A percentile compares a stretch with the other conserved stretches of the same genome.
These are phyloP conservation scores for Paraescarpia echinospica DNA, from an alignment of 1,140 invertebrate species.

Conservation along the genomic window DNA sequence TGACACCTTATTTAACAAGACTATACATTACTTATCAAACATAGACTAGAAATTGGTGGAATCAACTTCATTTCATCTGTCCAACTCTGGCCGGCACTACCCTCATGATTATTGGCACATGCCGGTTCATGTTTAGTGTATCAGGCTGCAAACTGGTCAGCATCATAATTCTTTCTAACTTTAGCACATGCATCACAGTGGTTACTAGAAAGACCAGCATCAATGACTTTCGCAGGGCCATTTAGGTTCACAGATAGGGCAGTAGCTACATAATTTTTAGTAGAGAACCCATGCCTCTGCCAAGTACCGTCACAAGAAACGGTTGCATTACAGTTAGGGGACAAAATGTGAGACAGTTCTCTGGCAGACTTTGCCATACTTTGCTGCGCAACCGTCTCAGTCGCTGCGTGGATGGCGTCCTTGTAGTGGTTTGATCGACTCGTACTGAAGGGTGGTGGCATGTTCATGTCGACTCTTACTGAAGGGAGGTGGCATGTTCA, in stretches of 20 bases:
- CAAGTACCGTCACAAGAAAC: too few relatives aligned
- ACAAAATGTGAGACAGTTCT: not conserved
- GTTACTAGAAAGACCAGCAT: too few relatives aligned
- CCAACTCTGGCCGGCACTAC: slow-evolving; percentile 13
- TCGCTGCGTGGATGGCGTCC: too few relatives aligned
- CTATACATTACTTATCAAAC: too few relatives aligned
- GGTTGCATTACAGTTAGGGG: not conserved
- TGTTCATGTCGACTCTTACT: too few relatives aligned
- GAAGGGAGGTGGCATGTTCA: too few relatives aligned
- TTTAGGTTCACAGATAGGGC: not conserved
- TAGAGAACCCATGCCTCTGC: slow-evolving; percentile 13
- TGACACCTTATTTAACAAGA: too few relatives aligned
- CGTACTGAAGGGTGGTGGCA: not conserved
- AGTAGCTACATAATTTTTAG: slow-evolving; percentile 1
- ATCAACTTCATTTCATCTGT: too few relatives aligned
- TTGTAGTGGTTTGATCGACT: slow-evolving; percentile 13
- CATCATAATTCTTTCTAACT: slow-evolving; percentile 15
- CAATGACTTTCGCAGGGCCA: not conserved
- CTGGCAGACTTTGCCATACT: not conserved
- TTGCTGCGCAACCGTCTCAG: slow-evolving; percentile 8
- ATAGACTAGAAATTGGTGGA: too few relatives aligned
- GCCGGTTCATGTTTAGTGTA: too few relatives aligned
- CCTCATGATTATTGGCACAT: not conserved
- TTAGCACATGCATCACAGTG: too few relatives aligned
- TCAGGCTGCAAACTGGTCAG: slow-evolving; percentile 13